Conservation (phyloP, 2,113 vertebrate genomes). For the Nyctibius bracteatus region DNA sequence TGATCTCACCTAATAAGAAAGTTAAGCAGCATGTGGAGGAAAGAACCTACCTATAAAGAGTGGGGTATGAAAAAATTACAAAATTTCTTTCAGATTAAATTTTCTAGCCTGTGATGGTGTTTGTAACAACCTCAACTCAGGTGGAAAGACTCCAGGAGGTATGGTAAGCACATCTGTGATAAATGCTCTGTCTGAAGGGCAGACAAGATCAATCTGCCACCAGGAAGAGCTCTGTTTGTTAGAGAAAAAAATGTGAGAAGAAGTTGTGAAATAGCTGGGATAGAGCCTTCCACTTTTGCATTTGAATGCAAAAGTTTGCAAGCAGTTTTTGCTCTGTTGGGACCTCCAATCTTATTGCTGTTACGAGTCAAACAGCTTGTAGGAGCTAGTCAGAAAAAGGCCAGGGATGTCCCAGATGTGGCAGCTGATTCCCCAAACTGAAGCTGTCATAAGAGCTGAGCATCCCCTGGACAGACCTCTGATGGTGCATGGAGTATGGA, state of each 20-base stretch:
- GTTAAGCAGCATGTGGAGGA: not conserved
- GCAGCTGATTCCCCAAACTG: not conserved
- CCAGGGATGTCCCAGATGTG: not conserved
- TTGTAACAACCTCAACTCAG: not conserved
- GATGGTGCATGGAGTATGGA: not conserved
- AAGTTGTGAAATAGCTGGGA: not conserved
- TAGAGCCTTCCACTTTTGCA: not conserved
- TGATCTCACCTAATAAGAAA: not conserved
- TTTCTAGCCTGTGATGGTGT: not conserved
- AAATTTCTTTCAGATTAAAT: not conserved
- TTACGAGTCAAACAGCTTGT: not conserved
- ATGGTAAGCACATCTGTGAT: not conserved
- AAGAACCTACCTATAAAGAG: not conserved
- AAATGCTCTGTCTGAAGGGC: not conserved
- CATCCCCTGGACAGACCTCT: not conserved
- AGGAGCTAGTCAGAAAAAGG: not conserved
- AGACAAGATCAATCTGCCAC: not conserved
- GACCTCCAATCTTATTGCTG: not conserved
- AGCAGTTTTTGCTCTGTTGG: not conserved
- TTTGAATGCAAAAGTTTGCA: not conserved
- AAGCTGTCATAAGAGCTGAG: not conserved
- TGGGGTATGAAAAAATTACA: rapidly evolving
- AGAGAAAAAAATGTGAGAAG: not conserved
- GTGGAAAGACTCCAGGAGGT: not conserved
- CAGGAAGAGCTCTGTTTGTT: not conserved